phyloP scores from a whole-genome alignment of 2,888 invertebrate genomes.

The Mythimna lalbum region DNA sequence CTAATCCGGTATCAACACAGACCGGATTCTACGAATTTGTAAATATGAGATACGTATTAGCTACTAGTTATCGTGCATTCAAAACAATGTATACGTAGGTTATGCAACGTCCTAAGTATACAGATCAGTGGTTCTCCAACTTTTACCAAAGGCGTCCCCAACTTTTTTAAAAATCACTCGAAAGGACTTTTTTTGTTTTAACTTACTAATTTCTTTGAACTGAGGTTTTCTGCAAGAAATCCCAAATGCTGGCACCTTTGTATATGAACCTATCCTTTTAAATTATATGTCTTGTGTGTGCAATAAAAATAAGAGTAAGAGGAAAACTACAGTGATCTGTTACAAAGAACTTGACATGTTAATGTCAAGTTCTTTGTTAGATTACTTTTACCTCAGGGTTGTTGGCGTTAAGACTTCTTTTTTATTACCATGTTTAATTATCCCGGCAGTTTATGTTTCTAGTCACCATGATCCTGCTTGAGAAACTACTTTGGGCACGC shows the following conservation, averaged over 20 bases:
- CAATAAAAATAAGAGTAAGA: no score
- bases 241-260: no score
- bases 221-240: no score
- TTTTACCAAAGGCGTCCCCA: neutral
- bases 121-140: neutral
- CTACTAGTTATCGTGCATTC: constrained; percentile 29
- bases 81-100: constrained; percentile 50
- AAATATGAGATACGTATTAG: constrained; percentile 46
- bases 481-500: neutral
- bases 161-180: neutral
- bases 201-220: no score
- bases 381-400: no score
- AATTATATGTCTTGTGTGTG: no score
- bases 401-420: no score
- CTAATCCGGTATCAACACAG: constrained; percentile 37
- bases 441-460: neutral
- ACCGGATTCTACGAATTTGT: constrained; percentile 48
- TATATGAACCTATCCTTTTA: no score
- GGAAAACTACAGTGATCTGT: no score
- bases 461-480: neutral
- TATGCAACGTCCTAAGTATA: constrained; percentile 42
- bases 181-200: no score
- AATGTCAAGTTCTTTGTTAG: no score
- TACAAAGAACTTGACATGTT: neutral
- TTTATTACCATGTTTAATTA: neutral